Base-by-base conservation (phyloP, 2,888 invertebrate genomes). In the Pasiphila rectangulata region DNA sequence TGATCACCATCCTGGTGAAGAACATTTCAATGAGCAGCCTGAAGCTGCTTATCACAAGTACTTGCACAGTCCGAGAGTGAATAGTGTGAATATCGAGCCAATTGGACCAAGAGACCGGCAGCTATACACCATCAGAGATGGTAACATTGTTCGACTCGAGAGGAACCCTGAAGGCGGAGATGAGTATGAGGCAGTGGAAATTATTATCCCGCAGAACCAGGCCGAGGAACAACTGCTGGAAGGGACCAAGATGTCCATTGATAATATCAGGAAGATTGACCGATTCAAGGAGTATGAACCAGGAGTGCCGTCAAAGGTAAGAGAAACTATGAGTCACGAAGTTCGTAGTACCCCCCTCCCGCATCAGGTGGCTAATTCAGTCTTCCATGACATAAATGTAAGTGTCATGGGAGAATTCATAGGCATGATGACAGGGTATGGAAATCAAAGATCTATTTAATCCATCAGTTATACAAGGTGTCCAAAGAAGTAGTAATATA, bases 191-290 rank as follows among this genome's bases (percentile, higher is more conserved):
- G 76, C 80, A 1, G 81, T 83, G 0, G 81, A 86, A 46, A 78
- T 84, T 55, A 77, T 81, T 23, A 46, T 78, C 20, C 84, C 88
- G 0, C 69, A 77, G 2, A 82, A 83, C 54, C 59, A 64, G 23
- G 79, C 83, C 1, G 84, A 84, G 41, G 69, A 77, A 25, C 72
- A 80, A 42, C 56, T 89, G 12, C 57, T 86, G 20, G 86, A 86
- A 65, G 83, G 85, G 5, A 86, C 88, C 0, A 88, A 89, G 59
- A 81, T 91, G 79, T 67, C 71, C 27, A 44, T 90, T 15, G 90
- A 90, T 62, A 87, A 91, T 59, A 90, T 91, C 16, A 87, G 69
- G 67, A 83, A 82, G 51, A 82, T 90, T 55, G 87, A 90, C 1
- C 76, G 85, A 56, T 91, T 91, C 59, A 75, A 82, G 57, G 83